Conservation (phyloP, 2,888 invertebrate genomes). For the Margaritifera margaritifera region DNA sequence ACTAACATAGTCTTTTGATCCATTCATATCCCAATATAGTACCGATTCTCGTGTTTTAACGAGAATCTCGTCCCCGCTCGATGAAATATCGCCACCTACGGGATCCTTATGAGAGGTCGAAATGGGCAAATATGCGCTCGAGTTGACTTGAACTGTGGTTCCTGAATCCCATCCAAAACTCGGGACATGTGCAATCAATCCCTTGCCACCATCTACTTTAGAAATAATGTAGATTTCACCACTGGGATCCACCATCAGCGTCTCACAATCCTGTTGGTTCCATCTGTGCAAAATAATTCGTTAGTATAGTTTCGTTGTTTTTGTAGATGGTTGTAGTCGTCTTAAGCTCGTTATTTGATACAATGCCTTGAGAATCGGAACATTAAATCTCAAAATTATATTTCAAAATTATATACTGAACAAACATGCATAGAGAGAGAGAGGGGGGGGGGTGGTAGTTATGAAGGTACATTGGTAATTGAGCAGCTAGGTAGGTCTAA, state of each 20-base stretch:
- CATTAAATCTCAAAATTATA: not conserved
- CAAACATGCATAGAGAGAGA: not conserved
- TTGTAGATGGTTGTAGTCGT: too few relatives aligned
- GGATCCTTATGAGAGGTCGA: conserved; percentile 19
- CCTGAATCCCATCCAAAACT: conserved; percentile 21
- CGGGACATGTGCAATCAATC: conserved; percentile 26
- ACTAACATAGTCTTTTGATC: conserved; percentile 5
- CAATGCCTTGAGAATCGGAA: too few relatives aligned
- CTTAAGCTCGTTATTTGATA: not conserved
- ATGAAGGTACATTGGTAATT: too few relatives aligned
- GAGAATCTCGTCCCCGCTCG: conserved; percentile 22
- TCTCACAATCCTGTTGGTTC: conserved; percentile 27
- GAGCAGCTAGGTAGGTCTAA: not conserved
- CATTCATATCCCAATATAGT: conserved; percentile 5
- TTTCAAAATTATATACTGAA: not conserved
- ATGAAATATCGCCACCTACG: conserved; percentile 31
- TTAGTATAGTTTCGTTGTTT: too few relatives aligned
- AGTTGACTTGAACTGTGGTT: conserved; percentile 5
- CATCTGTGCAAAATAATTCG: conserved; percentile 15
- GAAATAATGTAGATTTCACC: conserved; percentile 31
- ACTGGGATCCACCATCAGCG: conserved; percentile 34
- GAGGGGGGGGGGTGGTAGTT: too few relatives aligned
- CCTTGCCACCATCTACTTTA: conserved; percentile 23
- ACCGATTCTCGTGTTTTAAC: not conserved
- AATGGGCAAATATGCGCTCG: conserved; percentile 20